Evolutionary conservation across 2,888 invertebrate genomes (phyloP).

Genomic region (Cephus rjabovi): DNA sequence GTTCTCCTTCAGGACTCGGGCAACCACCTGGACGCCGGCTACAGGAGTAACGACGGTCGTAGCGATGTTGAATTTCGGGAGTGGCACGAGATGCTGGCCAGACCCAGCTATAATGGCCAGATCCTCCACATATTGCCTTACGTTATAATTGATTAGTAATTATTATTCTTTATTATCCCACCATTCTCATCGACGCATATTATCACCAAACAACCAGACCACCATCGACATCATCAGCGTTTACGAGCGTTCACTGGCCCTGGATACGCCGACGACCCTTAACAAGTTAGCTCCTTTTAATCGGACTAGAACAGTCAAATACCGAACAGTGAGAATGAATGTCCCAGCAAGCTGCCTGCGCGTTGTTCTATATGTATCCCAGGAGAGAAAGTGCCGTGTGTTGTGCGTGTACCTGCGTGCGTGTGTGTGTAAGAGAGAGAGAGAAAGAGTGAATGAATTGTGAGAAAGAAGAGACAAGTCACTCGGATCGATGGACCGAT

Average conservation of each 20-base stretch:
- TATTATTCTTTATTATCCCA: constrained; percentile 16
- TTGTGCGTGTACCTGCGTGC: constrained; percentile 9
- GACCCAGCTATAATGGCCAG: constrained; percentile 80
- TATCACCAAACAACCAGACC: neutral
- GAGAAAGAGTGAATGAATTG: constrained; percentile 7
- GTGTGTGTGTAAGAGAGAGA: constrained; percentile 14
- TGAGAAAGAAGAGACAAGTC: constrained; percentile 15
- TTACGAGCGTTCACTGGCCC: neutral
- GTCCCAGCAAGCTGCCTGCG: neutral
- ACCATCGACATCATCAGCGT: neutral
- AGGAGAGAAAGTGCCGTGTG: constrained; percentile 26
- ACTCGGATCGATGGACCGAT: constrained; percentile 31
- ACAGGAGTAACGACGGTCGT: constrained; percentile 17
- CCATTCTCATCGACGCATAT: neutral
- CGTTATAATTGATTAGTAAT: constrained; percentile 88
- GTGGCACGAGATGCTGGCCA: constrained; percentile 90
- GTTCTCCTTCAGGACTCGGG: neutral
- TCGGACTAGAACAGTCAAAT: neutral
- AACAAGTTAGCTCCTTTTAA: neutral
- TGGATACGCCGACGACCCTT: neutral
- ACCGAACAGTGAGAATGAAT: neutral
- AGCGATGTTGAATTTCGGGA: constrained; percentile 80
- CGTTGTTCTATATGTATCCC: constrained; percentile 11
- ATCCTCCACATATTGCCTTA: constrained; percentile 94
- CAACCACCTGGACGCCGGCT: constrained; percentile 38